Evolutionary conservation across 2,113 vertebrate species (phyloP).

Genomic region (Seriola quinqueradiata): DNA sequence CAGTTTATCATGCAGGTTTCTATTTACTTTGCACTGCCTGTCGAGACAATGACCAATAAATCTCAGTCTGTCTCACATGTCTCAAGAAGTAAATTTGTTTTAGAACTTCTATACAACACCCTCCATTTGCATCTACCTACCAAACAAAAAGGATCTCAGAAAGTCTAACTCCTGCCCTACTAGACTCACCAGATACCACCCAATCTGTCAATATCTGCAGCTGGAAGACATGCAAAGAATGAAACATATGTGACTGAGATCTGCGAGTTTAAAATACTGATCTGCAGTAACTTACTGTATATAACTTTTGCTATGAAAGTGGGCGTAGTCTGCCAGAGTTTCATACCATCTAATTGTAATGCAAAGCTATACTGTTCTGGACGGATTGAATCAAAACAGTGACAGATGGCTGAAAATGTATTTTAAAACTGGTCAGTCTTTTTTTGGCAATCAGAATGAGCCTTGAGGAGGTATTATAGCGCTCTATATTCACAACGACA

Average conservation of each 20-base stretch:
- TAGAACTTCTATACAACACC: slow-evolving; percentile 1
- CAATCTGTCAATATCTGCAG: slow-evolving; percentile 13
- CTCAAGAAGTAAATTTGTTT: slow-evolving; percentile 15
- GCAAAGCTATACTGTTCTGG: slow-evolving; percentile 37
- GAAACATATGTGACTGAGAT: not conserved
- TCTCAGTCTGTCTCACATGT: slow-evolving; percentile 13
- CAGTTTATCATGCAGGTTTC: slow-evolving; percentile 1
- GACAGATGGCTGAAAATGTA: slow-evolving; percentile 67
- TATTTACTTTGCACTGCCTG: slow-evolving; percentile 9
- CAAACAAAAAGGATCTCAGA: not conserved
- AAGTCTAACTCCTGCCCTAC: not conserved
- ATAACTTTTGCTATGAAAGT: not conserved
- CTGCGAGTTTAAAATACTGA: slow-evolving; percentile 13
- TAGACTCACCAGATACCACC: not conserved
- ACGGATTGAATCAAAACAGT: slow-evolving; percentile 49
- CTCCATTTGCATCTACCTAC: slow-evolving; percentile 1
- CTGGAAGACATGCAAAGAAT: slow-evolving; percentile 10
- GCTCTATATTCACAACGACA: slow-evolving; percentile 70
- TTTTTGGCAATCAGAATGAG: slow-evolving; percentile 48
- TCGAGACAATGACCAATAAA: slow-evolving; percentile 32
- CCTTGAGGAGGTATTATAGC: slow-evolving; percentile 46
- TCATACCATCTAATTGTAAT: slow-evolving; percentile 33
- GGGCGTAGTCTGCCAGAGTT: not conserved
- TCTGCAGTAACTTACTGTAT: not conserved
- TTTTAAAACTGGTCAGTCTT: slow-evolving; percentile 56